Evolutionary conservation across 2,797 vertebrate species (phyloP), one percentile per base, ranked within the genome.

Genomic region (Sebastes oblongus): DNA sequence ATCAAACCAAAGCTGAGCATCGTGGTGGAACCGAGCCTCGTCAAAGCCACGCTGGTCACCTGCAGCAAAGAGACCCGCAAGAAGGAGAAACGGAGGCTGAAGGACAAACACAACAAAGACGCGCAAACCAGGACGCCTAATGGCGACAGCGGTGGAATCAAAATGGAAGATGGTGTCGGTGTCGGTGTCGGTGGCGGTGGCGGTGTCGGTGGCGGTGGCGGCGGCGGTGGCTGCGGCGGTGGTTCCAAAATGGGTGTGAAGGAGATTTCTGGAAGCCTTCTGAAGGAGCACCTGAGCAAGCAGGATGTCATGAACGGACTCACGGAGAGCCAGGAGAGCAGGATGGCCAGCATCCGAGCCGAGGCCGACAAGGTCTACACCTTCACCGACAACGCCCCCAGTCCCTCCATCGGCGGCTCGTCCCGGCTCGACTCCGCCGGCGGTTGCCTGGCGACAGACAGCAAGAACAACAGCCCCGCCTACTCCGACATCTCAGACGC

Each of bases 301-400:
- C 97, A 95, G 78, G 98, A 99, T 62, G 95, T 96, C 70, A 87
- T 96, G 39, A 99, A 97, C 7, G 97, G 97, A 29, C 86, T 97
- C 56, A 94, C 94, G 0, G 98, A 98, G 85, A 97, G 96, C 75
- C 98, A 98, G 90, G 98, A 99, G 93, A 99, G 98, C 88, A 95
- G 98, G 61, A 99, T 99, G 98, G 98, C 98, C n/a, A 99, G 98
- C 73, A 99, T 99, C 91, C 97, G 98, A 74, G 98, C 98, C 0
- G 98, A 99, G 92, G 98, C 98, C 0, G 98, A 99, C 90, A 99
- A 99, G 92, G 98, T 99, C 66, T 99, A 99, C 95, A 99, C 98
- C 0, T 99, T 99, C 90, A 99, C 98, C 0, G 98, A 99, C 94
- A 99, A 99, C 3, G 98, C 98, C 0, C 98, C 98, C 59, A 99